Conservation (phyloP, 2,888 invertebrate species). For the Cephus sareptanus region DNA sequence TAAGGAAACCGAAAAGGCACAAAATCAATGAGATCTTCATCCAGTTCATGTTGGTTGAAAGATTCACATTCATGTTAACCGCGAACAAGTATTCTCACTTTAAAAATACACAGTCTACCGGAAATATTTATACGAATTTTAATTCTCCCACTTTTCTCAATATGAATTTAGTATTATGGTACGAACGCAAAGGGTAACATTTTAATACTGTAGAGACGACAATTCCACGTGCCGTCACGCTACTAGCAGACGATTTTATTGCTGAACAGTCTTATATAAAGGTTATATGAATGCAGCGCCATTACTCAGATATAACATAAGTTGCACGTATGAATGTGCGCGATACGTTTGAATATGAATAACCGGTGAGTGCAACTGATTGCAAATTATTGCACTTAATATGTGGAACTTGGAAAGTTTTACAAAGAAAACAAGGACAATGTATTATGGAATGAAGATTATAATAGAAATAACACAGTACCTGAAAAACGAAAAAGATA, state of each 20-base stretch:
- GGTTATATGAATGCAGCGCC: background rate
- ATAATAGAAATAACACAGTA: background rate
- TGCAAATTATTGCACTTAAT: background rate
- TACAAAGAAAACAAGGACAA: background rate
- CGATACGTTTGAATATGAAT: background rate
- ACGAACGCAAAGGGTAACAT: background rate
- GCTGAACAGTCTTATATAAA: background rate
- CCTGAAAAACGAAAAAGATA: background rate
- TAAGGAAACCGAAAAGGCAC: constrained; percentile 83
- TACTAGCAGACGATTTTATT: background rate
- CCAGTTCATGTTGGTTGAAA: constrained; percentile 69
- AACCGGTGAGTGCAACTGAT: background rate
- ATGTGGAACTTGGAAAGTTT: background rate
- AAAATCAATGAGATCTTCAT: constrained; percentile 77
- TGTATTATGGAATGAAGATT: background rate
- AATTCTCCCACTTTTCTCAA: background rate
- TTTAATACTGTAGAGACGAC: background rate
- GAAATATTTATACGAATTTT: background rate
- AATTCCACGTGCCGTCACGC: background rate
- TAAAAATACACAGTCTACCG: background rate
- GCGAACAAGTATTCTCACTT: background rate
- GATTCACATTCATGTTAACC: background rate
- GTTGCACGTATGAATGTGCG: background rate
- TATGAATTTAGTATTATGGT: background rate
- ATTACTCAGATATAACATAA: background rate